These are phyloP conservation scores for Potamarius usumacintae DNA, from an alignment of 2,113 vertebrate genomes.

Conservation along the genomic window DNA sequence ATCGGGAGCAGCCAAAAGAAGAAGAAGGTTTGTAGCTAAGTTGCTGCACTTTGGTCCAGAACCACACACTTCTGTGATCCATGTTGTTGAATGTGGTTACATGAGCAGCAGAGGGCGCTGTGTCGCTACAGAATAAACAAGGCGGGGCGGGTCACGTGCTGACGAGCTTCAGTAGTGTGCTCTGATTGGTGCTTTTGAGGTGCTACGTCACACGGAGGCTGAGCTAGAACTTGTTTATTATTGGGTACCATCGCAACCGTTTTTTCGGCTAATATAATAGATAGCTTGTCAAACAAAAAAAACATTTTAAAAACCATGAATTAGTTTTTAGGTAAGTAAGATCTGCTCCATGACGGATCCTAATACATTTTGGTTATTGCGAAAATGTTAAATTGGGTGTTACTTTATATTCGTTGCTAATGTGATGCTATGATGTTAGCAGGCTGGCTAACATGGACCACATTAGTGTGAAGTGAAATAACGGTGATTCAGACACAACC, in stretches of 20 bases:
- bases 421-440: background rate
- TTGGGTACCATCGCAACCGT: conserved; percentile 42
- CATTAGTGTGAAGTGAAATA: conserved; percentile 4
- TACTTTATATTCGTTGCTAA: background rate
- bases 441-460: background rate
- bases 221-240: conserved; percentile 36
- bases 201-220: background rate
- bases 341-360: background rate
- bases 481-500: conserved; percentile 18
- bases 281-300: background rate
- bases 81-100: background rate
- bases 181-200: conserved; percentile 4
- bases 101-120: conserved; percentile 11
- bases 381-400: background rate
- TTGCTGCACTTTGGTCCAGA: background rate
- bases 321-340: conserved; percentile 14
- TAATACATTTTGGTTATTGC: background rate
- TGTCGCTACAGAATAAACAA: background rate
- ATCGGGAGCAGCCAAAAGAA: no score
- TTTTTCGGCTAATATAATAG: background rate
- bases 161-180: background rate
- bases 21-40: background rate
- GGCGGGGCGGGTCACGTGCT: background rate
- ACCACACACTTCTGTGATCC: background rate
- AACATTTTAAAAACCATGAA: background rate